phyloP scores from a whole-genome alignment of 2,888 invertebrate genomes.

The Callyntrura sp. region DNA sequence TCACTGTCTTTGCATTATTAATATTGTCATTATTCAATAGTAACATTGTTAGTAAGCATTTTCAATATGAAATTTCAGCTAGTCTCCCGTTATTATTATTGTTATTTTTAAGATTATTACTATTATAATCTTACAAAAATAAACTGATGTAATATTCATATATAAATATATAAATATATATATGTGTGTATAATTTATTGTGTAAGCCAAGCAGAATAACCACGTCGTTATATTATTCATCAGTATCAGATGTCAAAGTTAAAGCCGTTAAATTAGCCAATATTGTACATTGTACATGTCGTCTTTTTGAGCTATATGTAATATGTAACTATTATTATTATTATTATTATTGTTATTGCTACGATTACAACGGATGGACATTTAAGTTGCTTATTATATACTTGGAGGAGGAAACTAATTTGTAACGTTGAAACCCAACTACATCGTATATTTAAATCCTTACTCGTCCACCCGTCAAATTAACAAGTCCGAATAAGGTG shows the following conservation, averaged over 20 bases:
- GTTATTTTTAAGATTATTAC: not conserved
- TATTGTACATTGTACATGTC: not conserved
- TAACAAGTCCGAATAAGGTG: constrained; percentile 13
- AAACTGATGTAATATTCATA: constrained; percentile 48
- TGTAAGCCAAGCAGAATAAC: not conserved
- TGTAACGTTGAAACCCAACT: not conserved
- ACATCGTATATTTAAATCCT: not conserved
- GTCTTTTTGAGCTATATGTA: constrained; percentile 31
- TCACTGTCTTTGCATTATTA: not conserved
- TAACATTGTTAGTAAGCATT: constrained; percentile 53
- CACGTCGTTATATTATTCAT: not conserved
- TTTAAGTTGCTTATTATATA: constrained; percentile 5
- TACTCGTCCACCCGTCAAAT: constrained; percentile 8
- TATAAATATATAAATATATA: too few relatives aligned
- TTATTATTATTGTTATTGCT: not conserved
- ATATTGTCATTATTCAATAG: constrained; percentile 1
- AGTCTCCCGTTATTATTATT: constrained; percentile 67
- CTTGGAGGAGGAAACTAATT: not conserved
- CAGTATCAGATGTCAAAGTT: constrained; percentile 16
- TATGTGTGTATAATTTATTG: constrained; percentile 27
- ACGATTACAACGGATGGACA: not conserved
- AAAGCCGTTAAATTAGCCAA: constrained; percentile 41
- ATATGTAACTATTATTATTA: not conserved
- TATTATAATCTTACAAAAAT: constrained; percentile 26
- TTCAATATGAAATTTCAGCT: constrained; percentile 73